Conservation (phyloP, 2,888 invertebrate genomes). For the Brassicogethes aeneus region DNA sequence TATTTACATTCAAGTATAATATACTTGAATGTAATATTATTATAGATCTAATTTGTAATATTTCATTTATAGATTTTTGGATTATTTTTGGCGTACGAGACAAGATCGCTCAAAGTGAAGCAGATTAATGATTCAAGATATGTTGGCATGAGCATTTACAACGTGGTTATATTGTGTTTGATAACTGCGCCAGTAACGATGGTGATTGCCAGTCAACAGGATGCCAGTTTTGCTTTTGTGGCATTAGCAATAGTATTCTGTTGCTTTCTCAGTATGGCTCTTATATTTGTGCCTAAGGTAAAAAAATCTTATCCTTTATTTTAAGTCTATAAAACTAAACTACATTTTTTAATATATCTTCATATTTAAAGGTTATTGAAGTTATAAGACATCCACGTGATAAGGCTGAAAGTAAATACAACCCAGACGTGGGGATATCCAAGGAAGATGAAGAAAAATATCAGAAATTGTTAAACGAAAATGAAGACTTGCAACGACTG, state of each 20-base stretch:
- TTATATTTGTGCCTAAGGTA: conserved; percentile 97
- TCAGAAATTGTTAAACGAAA: conserved; percentile 85
- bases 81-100: conserved; percentile 96
- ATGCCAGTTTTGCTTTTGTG: conserved; percentile 95
- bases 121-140: conserved; percentile 98
- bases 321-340: background rate
- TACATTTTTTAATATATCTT: background rate
- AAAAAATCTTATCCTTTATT: conserved; percentile 17
- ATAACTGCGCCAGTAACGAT: conserved; percentile 97
- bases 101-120: conserved; percentile 91
- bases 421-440: conserved; percentile 70
- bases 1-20: no score
- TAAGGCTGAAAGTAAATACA: conserved; percentile 80
- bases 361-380: conserved; percentile 66
- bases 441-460: conserved; percentile 94
- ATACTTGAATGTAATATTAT: no score
- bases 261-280: conserved; percentile 96
- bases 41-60: conserved; percentile 2
- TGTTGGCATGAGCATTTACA: conserved; percentile 99
- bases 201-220: conserved; percentile 95
- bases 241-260: conserved; percentile 95
- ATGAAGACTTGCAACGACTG: conserved; percentile 91
- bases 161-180: conserved; percentile 94
- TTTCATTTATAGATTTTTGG: conserved; percentile 80
- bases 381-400: conserved; percentile 83